Evolutionary conservation across 37 sponge, comb jelly and placozoan species (phyloP).

Genomic region (Oopsacas minuta): DNA sequence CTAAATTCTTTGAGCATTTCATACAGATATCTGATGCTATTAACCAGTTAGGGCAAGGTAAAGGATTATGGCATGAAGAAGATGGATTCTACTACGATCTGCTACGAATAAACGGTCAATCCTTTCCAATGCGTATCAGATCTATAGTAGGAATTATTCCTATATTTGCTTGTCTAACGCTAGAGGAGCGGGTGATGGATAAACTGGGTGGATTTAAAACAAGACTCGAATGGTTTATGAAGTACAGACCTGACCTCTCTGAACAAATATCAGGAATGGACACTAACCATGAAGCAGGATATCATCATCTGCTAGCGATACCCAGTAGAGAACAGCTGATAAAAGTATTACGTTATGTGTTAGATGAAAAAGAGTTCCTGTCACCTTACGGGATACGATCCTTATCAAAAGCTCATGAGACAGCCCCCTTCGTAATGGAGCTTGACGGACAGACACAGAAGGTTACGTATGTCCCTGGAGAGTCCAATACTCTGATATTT

Average conservation of each 20-base stretch:
- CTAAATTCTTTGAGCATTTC: conserved; percentile 98
- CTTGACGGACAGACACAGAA: conserved; percentile 41
- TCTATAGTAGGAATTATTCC: conserved; percentile 92
- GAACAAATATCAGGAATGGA: conserved; percentile 62
- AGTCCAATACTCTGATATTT: conserved; percentile 87
- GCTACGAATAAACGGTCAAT: conserved; percentile 43
- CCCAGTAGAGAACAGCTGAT: conserved; percentile 40
- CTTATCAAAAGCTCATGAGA: conserved; percentile 65
- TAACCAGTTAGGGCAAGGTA: conserved; percentile 60
- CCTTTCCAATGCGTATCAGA: conserved; percentile 58
- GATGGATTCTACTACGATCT: conserved; percentile 95
- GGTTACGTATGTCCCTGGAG: conserved; percentile 77
- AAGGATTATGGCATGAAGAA: conserved; percentile 75
- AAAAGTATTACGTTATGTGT: conserved; percentile 63
- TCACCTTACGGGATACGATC: conserved; percentile 83
- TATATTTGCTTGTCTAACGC: conserved; percentile 79
- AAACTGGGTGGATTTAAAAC: conserved; percentile 69
- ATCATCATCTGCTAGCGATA: conserved; percentile 75
- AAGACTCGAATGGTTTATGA: conserved; percentile 79
- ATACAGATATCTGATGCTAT: conserved; percentile 83
- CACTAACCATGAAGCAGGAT: conserved; percentile 30
- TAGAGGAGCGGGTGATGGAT: conserved; percentile 75
- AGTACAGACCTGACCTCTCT: conserved; percentile 62
- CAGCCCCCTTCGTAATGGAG: conserved; percentile 57
- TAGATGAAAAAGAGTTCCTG: conserved; percentile 91